These are phyloP conservation scores for Bursaphelenchus okinawaensis DNA, from an alignment of 2,888 invertebrate genomes.

Conservation along the genomic window DNA sequence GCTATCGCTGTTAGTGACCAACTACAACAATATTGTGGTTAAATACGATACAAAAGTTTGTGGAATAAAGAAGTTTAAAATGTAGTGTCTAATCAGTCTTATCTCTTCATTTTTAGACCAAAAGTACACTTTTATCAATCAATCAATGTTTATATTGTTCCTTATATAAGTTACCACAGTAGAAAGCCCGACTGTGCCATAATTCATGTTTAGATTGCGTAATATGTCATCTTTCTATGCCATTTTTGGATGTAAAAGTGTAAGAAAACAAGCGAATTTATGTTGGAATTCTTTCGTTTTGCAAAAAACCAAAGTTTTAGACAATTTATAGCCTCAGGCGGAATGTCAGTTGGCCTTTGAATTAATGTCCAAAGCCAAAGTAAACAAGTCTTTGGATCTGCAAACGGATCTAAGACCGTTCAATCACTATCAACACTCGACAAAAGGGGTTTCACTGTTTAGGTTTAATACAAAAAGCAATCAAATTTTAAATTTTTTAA, in stretches of 20 bases:
- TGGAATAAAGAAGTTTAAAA: background rate
- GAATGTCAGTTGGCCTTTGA: background rate
- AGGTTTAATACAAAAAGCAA: too few relatives aligned
- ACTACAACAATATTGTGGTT: conserved; percentile 29
- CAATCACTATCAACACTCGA: background rate
- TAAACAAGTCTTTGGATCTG: background rate
- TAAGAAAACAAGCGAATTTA: too few relatives aligned
- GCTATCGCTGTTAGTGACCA: conserved; percentile 56
- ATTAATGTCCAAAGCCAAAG: background rate
- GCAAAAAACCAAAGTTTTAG: background rate
- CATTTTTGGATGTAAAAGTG: too few relatives aligned
- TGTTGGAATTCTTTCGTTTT: background rate
- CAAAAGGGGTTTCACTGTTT: too few relatives aligned
- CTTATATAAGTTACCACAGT: too few relatives aligned
- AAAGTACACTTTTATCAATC: too few relatives aligned
- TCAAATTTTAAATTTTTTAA: background rate
- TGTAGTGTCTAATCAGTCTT: background rate
- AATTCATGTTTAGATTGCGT: too few relatives aligned
- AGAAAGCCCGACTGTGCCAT: too few relatives aligned
- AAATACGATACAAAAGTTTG: too few relatives aligned
- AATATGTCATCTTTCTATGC: too few relatives aligned
- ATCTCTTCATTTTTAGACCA: background rate
- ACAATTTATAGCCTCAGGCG: background rate
- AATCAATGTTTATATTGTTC: too few relatives aligned
- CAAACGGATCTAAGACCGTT: too few relatives aligned